A percentile compares a stretch with the other conserved stretches of the same genome.
Conservation (phyloP, 2,113 vertebrate genomes). For the Zosterops borbonicus region DNA sequence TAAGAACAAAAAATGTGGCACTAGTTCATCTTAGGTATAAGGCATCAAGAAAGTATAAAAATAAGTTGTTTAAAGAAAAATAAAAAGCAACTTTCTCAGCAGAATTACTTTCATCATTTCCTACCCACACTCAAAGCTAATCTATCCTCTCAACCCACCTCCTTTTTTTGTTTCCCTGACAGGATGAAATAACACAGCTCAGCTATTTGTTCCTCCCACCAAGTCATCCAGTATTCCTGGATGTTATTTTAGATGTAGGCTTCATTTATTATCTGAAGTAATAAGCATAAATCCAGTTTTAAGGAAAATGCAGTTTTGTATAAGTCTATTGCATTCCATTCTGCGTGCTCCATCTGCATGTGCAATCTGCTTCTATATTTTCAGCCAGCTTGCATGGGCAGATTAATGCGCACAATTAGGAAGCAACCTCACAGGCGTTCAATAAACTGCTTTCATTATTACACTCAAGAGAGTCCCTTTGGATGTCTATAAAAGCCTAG, state of each 20-base stretch:
- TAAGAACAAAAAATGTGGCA: not conserved
- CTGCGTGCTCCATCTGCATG: constrained; percentile 74
- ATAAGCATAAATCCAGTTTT: constrained; percentile 70
- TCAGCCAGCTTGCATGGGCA: constrained; percentile 79
- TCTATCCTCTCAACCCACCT: constrained; percentile 20
- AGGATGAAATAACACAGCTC: not conserved
- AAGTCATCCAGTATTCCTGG: not conserved
- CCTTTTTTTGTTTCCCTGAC: not conserved
- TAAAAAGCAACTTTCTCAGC: not conserved
- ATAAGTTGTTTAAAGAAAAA: not conserved
- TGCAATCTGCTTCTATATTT: constrained; percentile 80
- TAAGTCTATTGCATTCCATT: constrained; percentile 68
- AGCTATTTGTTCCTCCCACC: not conserved
- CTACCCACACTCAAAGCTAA: constrained; percentile 12
- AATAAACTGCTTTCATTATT: constrained; percentile 82
- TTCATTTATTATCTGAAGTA: constrained; percentile 47
- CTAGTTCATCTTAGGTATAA: not conserved
- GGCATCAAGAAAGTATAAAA: not conserved
- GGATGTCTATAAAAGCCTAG: constrained; percentile 80
- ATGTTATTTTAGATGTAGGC: constrained; percentile 35
- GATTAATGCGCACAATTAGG: constrained; percentile 83
- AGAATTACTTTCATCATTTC: constrained; percentile 28
- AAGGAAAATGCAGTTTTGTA: constrained; percentile 57
- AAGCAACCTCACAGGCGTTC: constrained; percentile 81
- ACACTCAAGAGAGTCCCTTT: constrained; percentile 81